Evolutionary conservation across 2,113 vertebrate genomes (phyloP).

Genomic region (Brachypteracias leptosomus): DNA sequence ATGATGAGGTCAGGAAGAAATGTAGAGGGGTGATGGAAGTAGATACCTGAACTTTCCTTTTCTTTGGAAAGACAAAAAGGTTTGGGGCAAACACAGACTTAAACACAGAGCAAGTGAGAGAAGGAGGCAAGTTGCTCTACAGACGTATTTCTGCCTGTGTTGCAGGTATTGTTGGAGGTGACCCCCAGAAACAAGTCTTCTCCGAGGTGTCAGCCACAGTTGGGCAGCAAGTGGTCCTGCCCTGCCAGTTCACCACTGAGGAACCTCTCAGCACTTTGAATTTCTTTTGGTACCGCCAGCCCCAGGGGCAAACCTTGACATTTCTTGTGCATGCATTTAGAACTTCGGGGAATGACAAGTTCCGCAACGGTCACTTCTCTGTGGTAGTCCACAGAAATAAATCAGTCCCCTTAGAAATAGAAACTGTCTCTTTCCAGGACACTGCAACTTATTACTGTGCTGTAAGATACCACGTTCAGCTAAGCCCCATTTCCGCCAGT

Average conservation of each 20-base stretch:
- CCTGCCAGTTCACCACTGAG: background rate
- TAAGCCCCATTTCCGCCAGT: background rate
- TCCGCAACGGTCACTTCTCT: background rate
- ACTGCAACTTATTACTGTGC: background rate
- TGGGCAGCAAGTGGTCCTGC: slow-evolving; percentile 4
- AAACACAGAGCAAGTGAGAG: background rate
- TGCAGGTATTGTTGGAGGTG: slow-evolving; percentile 28
- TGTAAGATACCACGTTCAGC: background rate
- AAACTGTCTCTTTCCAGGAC: background rate
- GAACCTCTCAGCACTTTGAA: background rate
- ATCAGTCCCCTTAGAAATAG: slow-evolving; percentile 6
- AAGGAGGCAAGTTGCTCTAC: background rate
- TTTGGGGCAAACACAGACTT: background rate
- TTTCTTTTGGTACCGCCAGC: background rate
- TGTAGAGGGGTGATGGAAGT: background rate
- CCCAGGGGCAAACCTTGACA: rapidly evolving
- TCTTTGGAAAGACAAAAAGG: background rate
- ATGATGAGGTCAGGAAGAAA: background rate
- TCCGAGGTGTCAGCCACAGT: background rate
- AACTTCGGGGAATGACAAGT: background rate
- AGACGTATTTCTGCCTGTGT: background rate
- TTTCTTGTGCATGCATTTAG: background rate
- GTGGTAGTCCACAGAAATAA: background rate
- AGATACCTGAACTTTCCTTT: background rate
- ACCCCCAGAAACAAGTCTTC: background rate